phyloP scores from a whole-genome alignment of 2,113 vertebrate genomes.

The Callionymus lyra region DNA sequence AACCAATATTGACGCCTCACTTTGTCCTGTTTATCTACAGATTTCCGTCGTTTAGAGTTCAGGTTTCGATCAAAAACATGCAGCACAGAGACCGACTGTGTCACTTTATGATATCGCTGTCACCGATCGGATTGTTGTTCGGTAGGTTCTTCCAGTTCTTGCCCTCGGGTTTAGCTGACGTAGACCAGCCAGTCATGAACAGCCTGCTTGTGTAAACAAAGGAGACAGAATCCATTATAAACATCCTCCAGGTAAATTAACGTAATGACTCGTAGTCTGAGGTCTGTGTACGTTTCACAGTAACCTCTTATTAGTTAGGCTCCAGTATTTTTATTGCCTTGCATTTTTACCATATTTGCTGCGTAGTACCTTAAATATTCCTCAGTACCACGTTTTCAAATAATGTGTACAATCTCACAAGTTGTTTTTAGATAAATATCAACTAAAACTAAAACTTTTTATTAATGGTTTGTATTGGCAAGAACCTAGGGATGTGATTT shows the following conservation, averaged over 20 bases:
- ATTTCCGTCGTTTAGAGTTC: not conserved
- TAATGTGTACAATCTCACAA: too few species aligned
- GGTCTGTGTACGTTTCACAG: conserved; percentile 10
- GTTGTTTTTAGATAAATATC: too few species aligned
- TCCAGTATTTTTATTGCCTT: too few species aligned
- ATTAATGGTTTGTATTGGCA: too few species aligned
- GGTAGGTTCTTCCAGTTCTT: conserved; percentile 66
- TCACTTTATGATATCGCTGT: conserved; percentile 31
- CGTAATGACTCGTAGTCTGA: not conserved
- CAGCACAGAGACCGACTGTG: conserved; percentile 10
- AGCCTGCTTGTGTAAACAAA: conserved; percentile 59
- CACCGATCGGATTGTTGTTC: conserved; percentile 51
- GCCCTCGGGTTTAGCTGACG: conserved; percentile 41
- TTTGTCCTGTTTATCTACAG: conserved; percentile 27
- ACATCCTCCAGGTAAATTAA: too few species aligned
- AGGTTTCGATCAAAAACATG: conserved; percentile 5
- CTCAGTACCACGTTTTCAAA: too few species aligned
- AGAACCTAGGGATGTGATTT: too few species aligned
- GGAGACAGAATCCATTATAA: too few species aligned
- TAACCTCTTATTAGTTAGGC: not conserved
- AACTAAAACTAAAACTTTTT: too few species aligned
- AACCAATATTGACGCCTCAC: conserved; percentile 10
- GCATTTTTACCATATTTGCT: not conserved
- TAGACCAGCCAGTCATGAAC: conserved; percentile 39
- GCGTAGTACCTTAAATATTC: too few species aligned